Percentiles rank a stretch among this genome's conserved stretches.
phyloP scores from a whole-genome alignment of 2,113 vertebrate species.

The Campylomormyrus tamandua region DNA sequence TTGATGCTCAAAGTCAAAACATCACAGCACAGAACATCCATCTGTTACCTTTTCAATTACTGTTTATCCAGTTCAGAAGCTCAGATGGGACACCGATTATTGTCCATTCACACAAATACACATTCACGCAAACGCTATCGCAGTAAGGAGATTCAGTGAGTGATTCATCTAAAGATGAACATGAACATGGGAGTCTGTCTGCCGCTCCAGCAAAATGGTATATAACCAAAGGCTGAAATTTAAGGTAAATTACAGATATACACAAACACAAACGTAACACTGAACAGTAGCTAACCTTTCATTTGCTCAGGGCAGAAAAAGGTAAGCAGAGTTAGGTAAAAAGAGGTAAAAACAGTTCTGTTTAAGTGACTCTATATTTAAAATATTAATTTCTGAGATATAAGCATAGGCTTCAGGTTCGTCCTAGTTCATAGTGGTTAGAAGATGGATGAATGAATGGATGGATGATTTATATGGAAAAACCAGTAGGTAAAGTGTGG shows the following conservation, averaged over 20 bases:
- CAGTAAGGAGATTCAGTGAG: neutral
- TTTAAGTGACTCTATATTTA: no score
- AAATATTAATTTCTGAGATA: no score
- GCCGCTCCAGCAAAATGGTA: neutral
- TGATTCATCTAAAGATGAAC: neutral
- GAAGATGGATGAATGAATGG: neutral
- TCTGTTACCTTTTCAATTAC: neutral
- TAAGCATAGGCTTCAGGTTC: no score
- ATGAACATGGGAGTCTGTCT: neutral
- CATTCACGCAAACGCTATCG: neutral
- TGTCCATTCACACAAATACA: neutral
- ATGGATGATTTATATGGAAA: neutral
- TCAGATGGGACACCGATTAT: neutral
- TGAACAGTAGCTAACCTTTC: neutral
- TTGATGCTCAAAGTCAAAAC: neutral
- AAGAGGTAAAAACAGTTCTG: no score
- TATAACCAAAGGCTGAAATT: neutral
- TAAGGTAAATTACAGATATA: neutral
- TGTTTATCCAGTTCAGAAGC: neutral
- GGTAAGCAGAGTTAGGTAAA: no score
- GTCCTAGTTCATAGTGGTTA: neutral
- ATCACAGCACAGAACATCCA: neutral
- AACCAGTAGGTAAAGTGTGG: neutral
- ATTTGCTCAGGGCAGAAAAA: no score
- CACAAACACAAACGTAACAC: neutral